Evolutionary conservation across 2,113 vertebrate genomes (phyloP), one percentile per base, ranked within the genome.

Genomic region (Pseudorasbora parva): DNA sequence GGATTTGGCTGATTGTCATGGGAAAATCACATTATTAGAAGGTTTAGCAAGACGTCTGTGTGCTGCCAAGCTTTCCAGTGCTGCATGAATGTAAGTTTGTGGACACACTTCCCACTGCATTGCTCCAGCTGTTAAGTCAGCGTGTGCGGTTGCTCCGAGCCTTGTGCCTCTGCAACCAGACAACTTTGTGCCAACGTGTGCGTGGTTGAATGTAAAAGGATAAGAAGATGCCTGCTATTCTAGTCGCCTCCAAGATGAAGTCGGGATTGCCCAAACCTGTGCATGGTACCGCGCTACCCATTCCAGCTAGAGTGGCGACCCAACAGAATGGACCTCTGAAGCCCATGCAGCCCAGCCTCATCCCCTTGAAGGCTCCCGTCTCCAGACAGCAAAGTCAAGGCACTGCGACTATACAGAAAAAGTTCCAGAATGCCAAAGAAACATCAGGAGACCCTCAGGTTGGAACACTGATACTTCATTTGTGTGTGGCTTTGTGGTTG

Each of bases 241-340:
- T 96, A 93, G 95, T 96, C 87, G 94, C 94, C 91, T 95, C 95
- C 91, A 96, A 96, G 91, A 96, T 96, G 95, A 97, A 96, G 91
- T 97, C 96, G 25, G 96, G 95, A 93, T 94, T 96, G 85, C 95
- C 96, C 86, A 96, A 96, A 94, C 96, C 96, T 76, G 90, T 96
- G 51, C 95, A 96, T 56, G 78, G 59, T 90, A 97, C 94, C 45
- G 95, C 95, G 76, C 92, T 93, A 66, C 95, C 95, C 4, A 96
- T 96, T 90, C 92, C 94, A 0, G 93, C 93, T 79, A 93, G 94
- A 93, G 86, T 93, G 91, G 27, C 94, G 94, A 79, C 93, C 94
- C 87, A 23, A 51, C 78, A 74, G 49, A 69, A 62, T 51, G 56
- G 85, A 64, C 27, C 83, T 43, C 60, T 78, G 57, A 82, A 86